phyloP scores from a whole-genome alignment of 2,888 invertebrate species.

The Busseola fusca region DNA sequence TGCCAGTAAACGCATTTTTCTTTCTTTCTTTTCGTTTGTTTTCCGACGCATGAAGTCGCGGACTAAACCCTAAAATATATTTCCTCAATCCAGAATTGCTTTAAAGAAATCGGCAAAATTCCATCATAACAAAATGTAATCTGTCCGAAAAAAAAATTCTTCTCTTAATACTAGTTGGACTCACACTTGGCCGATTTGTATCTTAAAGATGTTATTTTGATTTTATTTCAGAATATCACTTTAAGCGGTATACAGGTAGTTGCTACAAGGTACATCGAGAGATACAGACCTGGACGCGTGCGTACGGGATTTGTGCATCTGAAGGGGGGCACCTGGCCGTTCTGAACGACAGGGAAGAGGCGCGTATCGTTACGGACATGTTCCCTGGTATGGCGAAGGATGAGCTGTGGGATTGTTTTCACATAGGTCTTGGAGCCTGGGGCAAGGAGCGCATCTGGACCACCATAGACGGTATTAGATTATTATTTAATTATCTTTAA shows the following conservation, averaged over 20 bases:
- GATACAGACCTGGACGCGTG: conserved; percentile 9
- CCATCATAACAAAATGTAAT: not conserved
- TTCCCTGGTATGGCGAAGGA: not conserved
- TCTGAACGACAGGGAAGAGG: conserved; percentile 39
- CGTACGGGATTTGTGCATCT: conserved; percentile 23
- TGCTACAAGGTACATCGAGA: conserved; percentile 36
- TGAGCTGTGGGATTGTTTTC: conserved; percentile 17
- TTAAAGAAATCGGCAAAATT: not conserved
- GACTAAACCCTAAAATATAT: not conserved
- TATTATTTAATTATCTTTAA: not conserved
- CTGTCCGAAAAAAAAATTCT: too few species aligned
- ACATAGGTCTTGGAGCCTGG: conserved; percentile 19
- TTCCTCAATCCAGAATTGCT: not conserved
- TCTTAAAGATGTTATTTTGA: not conserved
- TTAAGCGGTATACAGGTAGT: conserved; percentile 28
- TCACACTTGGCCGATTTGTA: not conserved
- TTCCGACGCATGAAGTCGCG: too few species aligned
- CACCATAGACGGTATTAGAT: conserved; percentile 18
- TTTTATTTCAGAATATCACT: conserved; percentile 33
- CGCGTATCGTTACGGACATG: conserved; percentile 18
- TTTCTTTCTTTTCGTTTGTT: not conserved
- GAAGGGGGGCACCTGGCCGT: conserved; percentile 40
- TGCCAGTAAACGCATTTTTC: too few species aligned
- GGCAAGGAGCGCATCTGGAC: conserved; percentile 1
- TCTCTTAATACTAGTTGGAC: too few species aligned